Conservation (phyloP, 1,140 invertebrate genomes). For the Drosophila bocki region DNA sequence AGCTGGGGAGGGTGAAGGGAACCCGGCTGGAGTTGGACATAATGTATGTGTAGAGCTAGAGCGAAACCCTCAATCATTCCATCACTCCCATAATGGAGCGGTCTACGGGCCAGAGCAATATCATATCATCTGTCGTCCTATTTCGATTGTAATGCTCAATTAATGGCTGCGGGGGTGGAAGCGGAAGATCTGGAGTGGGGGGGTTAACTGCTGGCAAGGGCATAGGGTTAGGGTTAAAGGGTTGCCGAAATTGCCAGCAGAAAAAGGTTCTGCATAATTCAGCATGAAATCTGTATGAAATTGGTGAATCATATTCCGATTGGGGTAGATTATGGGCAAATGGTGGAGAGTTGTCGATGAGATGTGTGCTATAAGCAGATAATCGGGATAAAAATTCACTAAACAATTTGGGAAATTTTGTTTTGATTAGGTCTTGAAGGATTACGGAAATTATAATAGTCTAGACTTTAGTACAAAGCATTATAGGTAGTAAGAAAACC, state of each 20-base stretch:
- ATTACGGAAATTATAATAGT: background rate
- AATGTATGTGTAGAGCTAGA: background rate
- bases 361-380: background rate
- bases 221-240: conserved; percentile 30
- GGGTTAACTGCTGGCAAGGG: background rate
- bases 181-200: background rate
- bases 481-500: too few species aligned
- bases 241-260: conserved; percentile 7
- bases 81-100: conserved; percentile 43
- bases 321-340: conserved; percentile 23
- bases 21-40: background rate
- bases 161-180: conserved; percentile 33
- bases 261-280: conserved; percentile 11
- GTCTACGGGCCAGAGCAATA: conserved; percentile 19
- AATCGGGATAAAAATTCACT: background rate
- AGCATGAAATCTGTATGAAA: conserved; percentile 28
- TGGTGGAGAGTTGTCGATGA: background rate
- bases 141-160: conserved; percentile 38
- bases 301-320: conserved; percentile 19
- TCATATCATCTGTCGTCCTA: conserved; percentile 36
- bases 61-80: conserved; percentile 51
- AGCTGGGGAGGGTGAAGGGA: conserved; percentile 1
- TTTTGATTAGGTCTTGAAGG: background rate
- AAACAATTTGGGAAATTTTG: conserved; percentile 1
- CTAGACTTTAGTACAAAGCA: too few species aligned